Base-by-base conservation (phyloP, 2,888 invertebrate genomes). In the Eurytoma adleriae region DNA sequence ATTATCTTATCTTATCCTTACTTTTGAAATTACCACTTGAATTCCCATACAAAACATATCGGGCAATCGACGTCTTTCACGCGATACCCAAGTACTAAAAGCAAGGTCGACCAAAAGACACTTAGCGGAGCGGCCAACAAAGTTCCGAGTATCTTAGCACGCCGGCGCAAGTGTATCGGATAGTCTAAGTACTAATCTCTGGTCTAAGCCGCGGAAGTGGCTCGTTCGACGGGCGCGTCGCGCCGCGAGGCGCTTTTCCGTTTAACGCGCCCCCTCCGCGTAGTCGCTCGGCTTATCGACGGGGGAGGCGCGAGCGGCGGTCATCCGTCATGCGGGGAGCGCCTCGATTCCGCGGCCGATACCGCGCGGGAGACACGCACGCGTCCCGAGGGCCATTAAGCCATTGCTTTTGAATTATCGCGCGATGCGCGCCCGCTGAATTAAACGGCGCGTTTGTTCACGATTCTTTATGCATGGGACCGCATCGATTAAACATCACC, bases 361-460 rank as follows among this genome's bases (percentile, higher is more conserved):
- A 72, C 20, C 72, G n/a, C n/a, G 40, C 69, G 16, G 14, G 24
- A 50, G 62, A 48, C 57, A 48, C 27, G 52, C 72, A 30, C 27
- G 27, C 27, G n/a, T 3, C 18, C 52, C 20, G n/a, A 14, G 24
- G 14, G n/a, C 72, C 78, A 72, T 78, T 68, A 62, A 75, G 78
- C 75, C 75, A 78, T 81, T 81, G 78, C 68, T 75, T 81, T 81
- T 75, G 59, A 81, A 81, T 81, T 75, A 81, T 78, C 75, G 64
- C 70, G 27, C 66, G 59, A 0, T 18, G 14, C 30, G 16, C 2
- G 30, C 67, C 1, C n/a, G 3, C 50, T 13, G 52, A 78, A 78
- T 69, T 80, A 78, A 78, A 78, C 18, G 52, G 57, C 30, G 70
- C 68, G 78, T 69, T 72, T 67, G 62, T 66, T 80, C 48, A 54